phyloP scores from a whole-genome alignment of 2,888 invertebrate genomes.

The Drosophila sordidapex region DNA sequence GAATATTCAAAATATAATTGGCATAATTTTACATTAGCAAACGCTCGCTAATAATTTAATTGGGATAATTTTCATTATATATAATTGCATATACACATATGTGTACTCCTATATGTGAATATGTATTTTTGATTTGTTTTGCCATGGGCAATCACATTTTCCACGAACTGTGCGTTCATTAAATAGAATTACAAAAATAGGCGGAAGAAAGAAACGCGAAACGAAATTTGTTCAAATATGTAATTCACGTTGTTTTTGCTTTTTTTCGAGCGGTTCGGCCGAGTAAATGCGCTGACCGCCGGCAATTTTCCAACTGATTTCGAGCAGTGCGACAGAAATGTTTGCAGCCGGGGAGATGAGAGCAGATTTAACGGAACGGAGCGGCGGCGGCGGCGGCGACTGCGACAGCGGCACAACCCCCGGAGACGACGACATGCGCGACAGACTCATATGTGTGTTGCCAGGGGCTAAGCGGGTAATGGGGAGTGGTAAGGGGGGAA shows the following conservation, averaged over 20 bases:
- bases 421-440: constrained; percentile 63
- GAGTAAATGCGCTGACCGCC: constrained; percentile 79
- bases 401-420: constrained; percentile 32
- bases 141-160: constrained; percentile 7
- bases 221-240: constrained; percentile 26
- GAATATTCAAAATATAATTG: constrained; percentile 7
- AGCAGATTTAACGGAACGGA: constrained; percentile 32
- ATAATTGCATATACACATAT: background rate
- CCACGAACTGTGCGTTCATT: constrained; percentile 26
- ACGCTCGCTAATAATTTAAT: constrained; percentile 26
- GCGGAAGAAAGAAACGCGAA: background rate
- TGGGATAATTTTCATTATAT: constrained; percentile 7
- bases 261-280: constrained; percentile 31
- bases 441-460: constrained; percentile 41
- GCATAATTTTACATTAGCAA: constrained; percentile 7
- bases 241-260: constrained; percentile 18
- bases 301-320: constrained; percentile 81
- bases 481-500: background rate
- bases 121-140: background rate
- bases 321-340: constrained; percentile 49
- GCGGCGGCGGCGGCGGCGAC: background rate
- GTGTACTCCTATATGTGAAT: background rate
- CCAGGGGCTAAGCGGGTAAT: background rate
- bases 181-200: constrained; percentile 37
- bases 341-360: constrained; percentile 53